phyloP scores from a whole-genome alignment of 1,140 invertebrate species.

The Drosophila bifasciata region DNA sequence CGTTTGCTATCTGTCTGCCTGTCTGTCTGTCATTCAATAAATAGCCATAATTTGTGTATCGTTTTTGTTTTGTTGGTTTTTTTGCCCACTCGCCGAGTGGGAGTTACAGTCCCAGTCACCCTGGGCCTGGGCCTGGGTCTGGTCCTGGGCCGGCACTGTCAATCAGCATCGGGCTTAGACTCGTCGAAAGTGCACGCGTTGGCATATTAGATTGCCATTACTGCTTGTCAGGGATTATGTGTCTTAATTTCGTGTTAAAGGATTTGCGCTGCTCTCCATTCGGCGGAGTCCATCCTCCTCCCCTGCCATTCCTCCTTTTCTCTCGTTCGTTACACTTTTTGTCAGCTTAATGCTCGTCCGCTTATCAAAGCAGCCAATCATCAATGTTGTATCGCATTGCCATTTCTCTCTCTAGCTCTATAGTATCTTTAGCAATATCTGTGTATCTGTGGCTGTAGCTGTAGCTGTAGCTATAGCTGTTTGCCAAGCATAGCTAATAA shows the following conservation, averaged over 20 bases:
- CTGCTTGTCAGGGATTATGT: constrained; percentile 79
- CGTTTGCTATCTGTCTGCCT: constrained; percentile 27
- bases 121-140: too few species aligned
- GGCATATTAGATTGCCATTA: constrained; percentile 82
- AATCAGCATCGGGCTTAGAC: constrained; percentile 66
- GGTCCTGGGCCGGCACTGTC: constrained; percentile 50
- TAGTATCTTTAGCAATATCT: too few species aligned
- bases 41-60: constrained; percentile 48
- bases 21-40: constrained; percentile 26
- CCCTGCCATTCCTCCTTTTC: too few species aligned
- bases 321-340: constrained; percentile 69
- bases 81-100: not conserved
- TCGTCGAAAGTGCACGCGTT: constrained; percentile 75
- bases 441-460: too few species aligned
- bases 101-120: too few species aligned
- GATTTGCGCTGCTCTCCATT: constrained; percentile 65
- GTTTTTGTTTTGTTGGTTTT: constrained; percentile 10
- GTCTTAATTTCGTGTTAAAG: constrained; percentile 82
- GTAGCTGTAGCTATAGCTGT: constrained; percentile 10
- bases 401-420: constrained; percentile 34
- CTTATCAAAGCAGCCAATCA: constrained; percentile 80
- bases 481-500: constrained; percentile 68
- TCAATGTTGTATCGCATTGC: constrained; percentile 68
- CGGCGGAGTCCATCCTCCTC: constrained; percentile 4
- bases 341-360: constrained; percentile 75